These are phyloP conservation scores for Hepsetus odoe DNA, from an alignment of 2,113 vertebrate species.

Conservation along the genomic window DNA sequence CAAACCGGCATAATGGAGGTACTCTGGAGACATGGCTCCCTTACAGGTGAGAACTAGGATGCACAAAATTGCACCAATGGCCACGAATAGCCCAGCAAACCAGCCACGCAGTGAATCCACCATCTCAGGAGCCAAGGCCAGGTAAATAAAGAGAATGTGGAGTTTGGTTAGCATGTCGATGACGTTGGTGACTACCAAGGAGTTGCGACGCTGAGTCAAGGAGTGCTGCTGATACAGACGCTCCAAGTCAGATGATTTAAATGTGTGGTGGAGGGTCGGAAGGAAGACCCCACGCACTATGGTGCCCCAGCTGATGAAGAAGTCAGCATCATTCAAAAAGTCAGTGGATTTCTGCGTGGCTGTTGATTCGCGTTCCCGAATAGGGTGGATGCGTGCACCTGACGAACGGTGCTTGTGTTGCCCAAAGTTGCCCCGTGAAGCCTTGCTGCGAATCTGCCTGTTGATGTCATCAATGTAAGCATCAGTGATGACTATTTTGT, in stretches of 20 bases:
- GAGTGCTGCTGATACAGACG: conserved; percentile 70
- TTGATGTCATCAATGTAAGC: conserved; percentile 70
- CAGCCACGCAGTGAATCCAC: conserved; percentile 51
- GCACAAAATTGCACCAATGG: conserved; percentile 59
- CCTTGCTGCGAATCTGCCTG: conserved; percentile 65
- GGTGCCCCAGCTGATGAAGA: conserved; percentile 63
- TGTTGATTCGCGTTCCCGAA: not conserved
- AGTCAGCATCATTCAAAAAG: conserved; percentile 51
- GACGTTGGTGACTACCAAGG: conserved; percentile 66
- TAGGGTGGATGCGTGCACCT: conserved; percentile 50
- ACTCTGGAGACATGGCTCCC: conserved; percentile 56
- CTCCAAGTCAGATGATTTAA: conserved; percentile 69
- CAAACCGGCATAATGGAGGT: conserved; percentile 66
- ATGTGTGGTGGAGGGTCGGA: conserved; percentile 65
- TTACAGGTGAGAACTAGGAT: conserved; percentile 58
- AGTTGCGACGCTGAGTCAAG: conserved; percentile 62
- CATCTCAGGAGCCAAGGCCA: conserved; percentile 52
- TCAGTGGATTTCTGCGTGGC: not conserved
- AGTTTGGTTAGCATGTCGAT: conserved; percentile 67
- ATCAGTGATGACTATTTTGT: conserved; percentile 63
- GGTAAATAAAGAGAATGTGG: conserved; percentile 56
- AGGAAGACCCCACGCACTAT: conserved; percentile 61
- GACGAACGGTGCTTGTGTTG: conserved; percentile 57
- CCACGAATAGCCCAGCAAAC: conserved; percentile 60
- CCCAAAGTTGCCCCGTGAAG: conserved; percentile 16